Evolutionary conservation across 2,113 vertebrate genomes (phyloP).

Genomic region (Illadopsis cleaveri): DNA sequence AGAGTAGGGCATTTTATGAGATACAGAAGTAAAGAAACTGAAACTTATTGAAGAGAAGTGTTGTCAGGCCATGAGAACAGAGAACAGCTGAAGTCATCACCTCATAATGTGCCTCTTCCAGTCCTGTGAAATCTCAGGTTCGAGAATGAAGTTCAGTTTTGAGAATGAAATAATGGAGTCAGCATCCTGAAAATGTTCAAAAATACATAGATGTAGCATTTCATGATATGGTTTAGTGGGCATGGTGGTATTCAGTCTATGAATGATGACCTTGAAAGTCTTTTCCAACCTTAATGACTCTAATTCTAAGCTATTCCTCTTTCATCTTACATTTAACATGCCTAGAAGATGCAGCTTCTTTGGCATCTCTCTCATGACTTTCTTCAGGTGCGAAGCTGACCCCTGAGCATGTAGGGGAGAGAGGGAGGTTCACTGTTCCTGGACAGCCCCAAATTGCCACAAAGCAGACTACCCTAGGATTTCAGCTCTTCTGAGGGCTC

Average conservation of each 20-base stretch:
- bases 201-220: fast-evolving
- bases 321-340: neutral
- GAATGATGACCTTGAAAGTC: neutral
- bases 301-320: neutral
- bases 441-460: neutral
- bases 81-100: neutral
- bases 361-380: neutral
- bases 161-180: neutral
- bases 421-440: neutral
- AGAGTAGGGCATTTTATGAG: neutral
- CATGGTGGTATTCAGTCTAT: neutral
- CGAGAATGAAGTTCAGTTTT: neutral
- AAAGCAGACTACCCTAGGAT: neutral
- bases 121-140: neutral
- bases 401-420: fast-evolving
- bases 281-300: neutral
- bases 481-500: neutral
- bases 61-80: neutral
- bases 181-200: neutral
- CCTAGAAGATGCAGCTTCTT: neutral
- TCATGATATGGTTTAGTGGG: neutral
- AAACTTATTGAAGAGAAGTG: neutral
- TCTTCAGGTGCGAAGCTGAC: neutral
- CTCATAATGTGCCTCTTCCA: neutral
- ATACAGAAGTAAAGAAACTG: neutral